Percentiles rank a stretch among this genome's conserved stretches.
Conservation (phyloP, 1,140 invertebrate genomes). For the Marisa cornuarietis region DNA sequence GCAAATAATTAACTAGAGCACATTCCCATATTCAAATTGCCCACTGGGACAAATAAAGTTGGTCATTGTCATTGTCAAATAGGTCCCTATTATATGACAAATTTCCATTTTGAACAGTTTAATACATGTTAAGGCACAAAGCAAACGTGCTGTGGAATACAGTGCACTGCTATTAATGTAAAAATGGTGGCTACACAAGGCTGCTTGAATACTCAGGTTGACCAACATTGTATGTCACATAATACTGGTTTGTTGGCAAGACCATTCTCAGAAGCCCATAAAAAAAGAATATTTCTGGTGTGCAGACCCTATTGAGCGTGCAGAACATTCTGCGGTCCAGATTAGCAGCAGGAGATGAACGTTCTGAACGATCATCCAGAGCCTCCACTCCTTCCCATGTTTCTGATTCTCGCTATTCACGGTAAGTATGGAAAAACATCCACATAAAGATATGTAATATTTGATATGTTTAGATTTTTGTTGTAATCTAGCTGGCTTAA, state of each 20-base stretch:
- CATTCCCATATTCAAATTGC: too few species aligned
- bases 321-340: slow-evolving; percentile 5
- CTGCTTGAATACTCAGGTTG: neutral
- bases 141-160: too few species aligned
- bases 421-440: neutral
- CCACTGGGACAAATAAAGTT: too few species aligned
- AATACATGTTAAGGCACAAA: too few species aligned
- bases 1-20: too few species aligned
- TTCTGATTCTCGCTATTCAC: neutral
- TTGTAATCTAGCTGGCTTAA: neutral
- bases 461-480: neutral
- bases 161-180: neutral
- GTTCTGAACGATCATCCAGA: slow-evolving; percentile 12
- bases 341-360: neutral
- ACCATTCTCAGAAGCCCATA: neutral
- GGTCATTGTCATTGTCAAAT: too few species aligned
- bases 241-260: neutral
- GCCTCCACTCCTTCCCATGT: slow-evolving; percentile 5
- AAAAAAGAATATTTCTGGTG: neutral
- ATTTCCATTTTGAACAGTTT: neutral
- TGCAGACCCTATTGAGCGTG: slow-evolving; percentile 4
- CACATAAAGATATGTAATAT: neutral
- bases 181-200: neutral
- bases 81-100: too few species aligned
- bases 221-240: neutral